These are phyloP conservation scores for Puffinus mauretanicus DNA, from an alignment of 2,113 vertebrate genomes.

Conservation along the genomic window DNA sequence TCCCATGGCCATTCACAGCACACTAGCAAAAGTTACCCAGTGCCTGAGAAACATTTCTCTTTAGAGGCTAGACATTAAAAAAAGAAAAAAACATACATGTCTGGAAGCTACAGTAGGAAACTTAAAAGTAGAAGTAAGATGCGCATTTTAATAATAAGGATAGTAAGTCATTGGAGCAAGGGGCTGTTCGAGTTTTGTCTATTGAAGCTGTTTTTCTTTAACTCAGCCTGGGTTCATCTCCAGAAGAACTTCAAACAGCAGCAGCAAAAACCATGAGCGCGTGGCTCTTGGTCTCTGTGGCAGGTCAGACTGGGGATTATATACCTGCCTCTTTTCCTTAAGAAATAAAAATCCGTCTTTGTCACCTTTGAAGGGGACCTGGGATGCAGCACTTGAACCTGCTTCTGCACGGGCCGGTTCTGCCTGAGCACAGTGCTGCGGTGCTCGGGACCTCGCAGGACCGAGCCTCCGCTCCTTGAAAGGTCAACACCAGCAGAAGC, in stretches of 20 bases:
- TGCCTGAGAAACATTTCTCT: not conserved
- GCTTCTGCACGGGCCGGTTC: too few species aligned
- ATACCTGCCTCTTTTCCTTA: not conserved
- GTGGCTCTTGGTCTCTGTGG: accelerated
- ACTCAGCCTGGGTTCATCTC: not conserved
- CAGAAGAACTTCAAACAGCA: not conserved
- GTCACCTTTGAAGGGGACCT: not conserved
- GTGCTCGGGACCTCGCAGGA: not conserved
- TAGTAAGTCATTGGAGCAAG: not conserved
- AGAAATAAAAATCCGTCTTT: accelerated
- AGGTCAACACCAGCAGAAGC: not conserved
- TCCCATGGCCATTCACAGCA: not conserved
- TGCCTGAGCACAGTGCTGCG: accelerated
- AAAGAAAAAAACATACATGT: not conserved
- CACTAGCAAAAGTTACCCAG: not conserved
- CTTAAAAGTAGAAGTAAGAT: not conserved
- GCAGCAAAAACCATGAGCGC: accelerated
- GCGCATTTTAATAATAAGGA: not conserved
- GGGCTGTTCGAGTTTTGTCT: accelerated
- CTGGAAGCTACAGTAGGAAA: not conserved
- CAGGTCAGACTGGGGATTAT: not conserved
- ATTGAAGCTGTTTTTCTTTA: not conserved
- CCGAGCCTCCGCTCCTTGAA: not conserved
- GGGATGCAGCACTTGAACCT: not conserved
- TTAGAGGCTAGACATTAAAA: not conserved